phyloP scores from a whole-genome alignment of 92 coral and sea anemone species.

The Heliopora coerulea region DNA sequence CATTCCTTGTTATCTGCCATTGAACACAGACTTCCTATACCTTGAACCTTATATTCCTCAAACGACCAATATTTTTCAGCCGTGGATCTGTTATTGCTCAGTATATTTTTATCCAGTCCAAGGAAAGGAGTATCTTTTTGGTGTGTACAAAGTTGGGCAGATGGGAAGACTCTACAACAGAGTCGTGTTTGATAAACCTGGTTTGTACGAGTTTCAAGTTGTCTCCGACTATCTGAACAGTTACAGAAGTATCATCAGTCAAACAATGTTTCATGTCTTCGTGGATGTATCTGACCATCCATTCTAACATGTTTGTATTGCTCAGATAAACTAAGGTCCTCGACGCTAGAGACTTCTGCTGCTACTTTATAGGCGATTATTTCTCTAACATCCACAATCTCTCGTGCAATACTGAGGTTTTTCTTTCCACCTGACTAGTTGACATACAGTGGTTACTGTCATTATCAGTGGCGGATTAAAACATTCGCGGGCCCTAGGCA shows the following conservation, averaged over 20 bases:
- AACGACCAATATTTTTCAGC: neutral
- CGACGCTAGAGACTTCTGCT: too few relatives aligned
- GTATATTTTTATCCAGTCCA: conserved; percentile 32
- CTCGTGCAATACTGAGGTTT: too few relatives aligned
- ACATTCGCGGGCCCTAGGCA: too few relatives aligned
- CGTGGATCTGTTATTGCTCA: conserved; percentile 6
- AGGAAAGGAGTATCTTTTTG: conserved; percentile 22
- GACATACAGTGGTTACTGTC: too few relatives aligned
- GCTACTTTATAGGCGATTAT: too few relatives aligned
- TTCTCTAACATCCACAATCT: too few relatives aligned
- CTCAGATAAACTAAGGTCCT: too few relatives aligned
- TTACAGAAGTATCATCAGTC: conserved; percentile 14
- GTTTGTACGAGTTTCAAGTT: conserved; percentile 21
- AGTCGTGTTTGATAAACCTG: conserved; percentile 33
- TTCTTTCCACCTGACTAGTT: too few relatives aligned
- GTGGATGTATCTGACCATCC: conserved; percentile 24
- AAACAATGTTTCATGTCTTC: conserved; percentile 22
- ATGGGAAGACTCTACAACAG: conserved; percentile 20
- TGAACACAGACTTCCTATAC: conserved; percentile 36
- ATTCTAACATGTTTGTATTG: neutral
- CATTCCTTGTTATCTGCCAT: conserved; percentile 36
- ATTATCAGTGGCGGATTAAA: too few relatives aligned
- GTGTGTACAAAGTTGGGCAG: conserved; percentile 25
- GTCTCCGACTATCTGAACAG: conserved; percentile 32
- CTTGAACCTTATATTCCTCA: conserved; percentile 19